Evolutionary conservation across 2,888 invertebrate genomes (phyloP), one percentile per base, ranked within the genome.

Genomic region (Rapana venosa): DNA sequence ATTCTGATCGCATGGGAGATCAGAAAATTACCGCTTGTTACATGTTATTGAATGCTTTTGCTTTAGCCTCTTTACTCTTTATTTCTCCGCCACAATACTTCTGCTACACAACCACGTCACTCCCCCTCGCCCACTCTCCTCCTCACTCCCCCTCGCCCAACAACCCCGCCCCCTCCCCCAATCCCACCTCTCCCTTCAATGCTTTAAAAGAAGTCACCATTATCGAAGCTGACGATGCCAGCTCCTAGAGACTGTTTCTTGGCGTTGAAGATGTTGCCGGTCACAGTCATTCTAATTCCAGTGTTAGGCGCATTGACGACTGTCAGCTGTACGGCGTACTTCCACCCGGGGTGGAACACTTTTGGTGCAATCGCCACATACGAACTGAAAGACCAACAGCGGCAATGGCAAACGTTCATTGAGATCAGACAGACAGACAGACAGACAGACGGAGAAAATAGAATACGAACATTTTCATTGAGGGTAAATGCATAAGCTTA

Each of bases 231-330:
- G 30, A 84, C 58, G 15, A 15, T 30, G 13, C 84, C 84, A 58
- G 84, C 84, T 6, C 84, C 84, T 1, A 84, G 58, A n/a, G 84
- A 84, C 58, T 84, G 84, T 58, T 58, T 84, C 84, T 58, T 84
- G 84, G 36, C 58, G 58, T 84, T 84, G 84, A 84, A 84, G 58
- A 84, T 84, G 30, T 84, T 84, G 56, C 84, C 84, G 0, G n/a
- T 56, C n/a, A 84, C 84, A 2, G 84, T 35, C 84, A 84, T 13
- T 30, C 84, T 56, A 0, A 15, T 4, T 1, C 84, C 84, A 30
- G 8, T 15, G 30, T 58, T 30, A 11, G n/a, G n/a, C 20, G 0
- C 30, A 30, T 26, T 58, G 84, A 11, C 30, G 6, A 30, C 84
- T 1, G 84, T 58, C 30, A 84, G n/a, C 58, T 58, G 56, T 17